Percentiles rank a stretch among this genome's conserved stretches.
Conservation (phyloP, 2,113 vertebrate species). For the Isichthys henryi region DNA sequence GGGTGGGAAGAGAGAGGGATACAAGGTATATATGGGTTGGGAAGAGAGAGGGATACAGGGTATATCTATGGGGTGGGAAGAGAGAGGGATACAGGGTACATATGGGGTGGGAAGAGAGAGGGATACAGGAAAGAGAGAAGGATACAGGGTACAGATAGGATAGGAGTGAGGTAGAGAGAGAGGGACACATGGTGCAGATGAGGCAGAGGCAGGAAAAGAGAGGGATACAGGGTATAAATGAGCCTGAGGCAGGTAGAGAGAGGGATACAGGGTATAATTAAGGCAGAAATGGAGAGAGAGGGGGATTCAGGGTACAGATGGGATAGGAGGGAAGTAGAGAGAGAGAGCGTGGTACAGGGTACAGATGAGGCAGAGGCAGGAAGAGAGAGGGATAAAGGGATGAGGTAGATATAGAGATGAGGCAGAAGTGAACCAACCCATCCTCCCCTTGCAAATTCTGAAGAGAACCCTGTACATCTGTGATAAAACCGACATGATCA, state of each 20-base stretch:
- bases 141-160: neutral
- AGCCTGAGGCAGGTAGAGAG: neutral
- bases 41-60: neutral
- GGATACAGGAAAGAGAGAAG: neutral
- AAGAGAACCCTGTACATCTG: neutral
- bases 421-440: neutral
- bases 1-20: neutral
- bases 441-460: neutral
- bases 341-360: neutral
- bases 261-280: neutral
- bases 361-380: neutral
- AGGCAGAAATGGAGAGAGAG: neutral
- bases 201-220: neutral
- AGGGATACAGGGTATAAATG: neutral
- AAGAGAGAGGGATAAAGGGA: neutral
- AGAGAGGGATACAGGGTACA: neutral
- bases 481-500: slow-evolving; percentile 6
- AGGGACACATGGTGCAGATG: neutral
- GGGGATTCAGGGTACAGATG: neutral
- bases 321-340: neutral
- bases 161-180: neutral
- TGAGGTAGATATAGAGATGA: neutral
- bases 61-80: too few species aligned
- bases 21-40: neutral
- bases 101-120: neutral